Evolutionary conservation across 2,113 vertebrate genomes (phyloP).

Genomic region (Zosterops pallidus): DNA sequence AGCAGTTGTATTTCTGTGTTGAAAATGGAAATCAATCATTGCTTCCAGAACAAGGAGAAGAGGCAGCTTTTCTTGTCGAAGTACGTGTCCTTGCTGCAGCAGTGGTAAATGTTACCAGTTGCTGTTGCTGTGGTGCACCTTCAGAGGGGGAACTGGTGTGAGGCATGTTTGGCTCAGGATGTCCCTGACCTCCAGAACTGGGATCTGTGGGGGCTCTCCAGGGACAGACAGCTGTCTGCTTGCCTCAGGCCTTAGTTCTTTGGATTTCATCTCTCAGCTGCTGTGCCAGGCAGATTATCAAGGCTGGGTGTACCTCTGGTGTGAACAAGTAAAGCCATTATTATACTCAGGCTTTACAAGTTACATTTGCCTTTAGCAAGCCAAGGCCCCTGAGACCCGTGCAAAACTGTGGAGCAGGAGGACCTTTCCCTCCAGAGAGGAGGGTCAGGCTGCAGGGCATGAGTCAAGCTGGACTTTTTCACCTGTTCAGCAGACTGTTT

Average conservation of each 20-base stretch:
- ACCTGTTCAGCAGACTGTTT: background rate
- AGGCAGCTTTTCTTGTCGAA: background rate
- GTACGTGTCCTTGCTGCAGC: background rate
- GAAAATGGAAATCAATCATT: background rate
- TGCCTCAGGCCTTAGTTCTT: background rate
- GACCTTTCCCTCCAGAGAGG: background rate
- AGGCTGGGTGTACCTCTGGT: background rate
- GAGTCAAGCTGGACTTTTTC: background rate
- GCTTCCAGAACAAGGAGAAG: background rate
- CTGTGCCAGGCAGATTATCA: rapidly evolving
- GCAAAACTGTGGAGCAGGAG: background rate
- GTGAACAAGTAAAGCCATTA: background rate
- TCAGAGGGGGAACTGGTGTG: background rate
- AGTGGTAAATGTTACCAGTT: background rate
- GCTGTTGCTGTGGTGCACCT: rapidly evolving
- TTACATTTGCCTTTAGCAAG: background rate
- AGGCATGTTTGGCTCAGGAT: background rate
- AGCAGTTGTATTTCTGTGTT: background rate
- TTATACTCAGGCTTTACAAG: background rate
- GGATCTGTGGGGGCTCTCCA: too few relatives aligned
- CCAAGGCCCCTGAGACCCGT: background rate
- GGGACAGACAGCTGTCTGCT: background rate
- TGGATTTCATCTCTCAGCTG: background rate
- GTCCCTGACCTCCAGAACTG: background rate
- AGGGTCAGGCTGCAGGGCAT: background rate